These are phyloP conservation scores for Hippoglossus hippoglossus DNA, from an alignment of 2,797 vertebrate species.

Conservation along the genomic window DNA sequence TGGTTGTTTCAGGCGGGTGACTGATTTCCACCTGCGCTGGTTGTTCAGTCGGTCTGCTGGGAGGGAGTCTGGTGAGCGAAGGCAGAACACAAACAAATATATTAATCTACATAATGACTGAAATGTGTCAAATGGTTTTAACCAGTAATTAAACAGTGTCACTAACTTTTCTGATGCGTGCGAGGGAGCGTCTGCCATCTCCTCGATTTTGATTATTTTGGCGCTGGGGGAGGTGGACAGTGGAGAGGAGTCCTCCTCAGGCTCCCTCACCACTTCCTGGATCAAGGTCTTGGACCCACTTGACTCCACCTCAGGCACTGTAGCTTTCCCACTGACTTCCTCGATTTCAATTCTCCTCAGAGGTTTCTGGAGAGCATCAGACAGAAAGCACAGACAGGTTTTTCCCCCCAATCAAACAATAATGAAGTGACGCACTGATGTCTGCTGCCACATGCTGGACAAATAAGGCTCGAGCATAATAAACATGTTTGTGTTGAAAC, in stretches of 20 bases:
- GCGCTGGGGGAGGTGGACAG: constrained; percentile 84
- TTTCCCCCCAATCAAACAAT: too few species aligned
- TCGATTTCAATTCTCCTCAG: constrained; percentile 89
- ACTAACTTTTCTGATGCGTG: constrained; percentile 62
- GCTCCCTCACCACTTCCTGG: constrained; percentile 52
- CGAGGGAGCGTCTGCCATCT: constrained; percentile 71
- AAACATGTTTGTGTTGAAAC: not conserved
- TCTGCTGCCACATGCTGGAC: constrained; percentile 39
- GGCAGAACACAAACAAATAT: not conserved
- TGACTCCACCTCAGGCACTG: constrained; percentile 37
- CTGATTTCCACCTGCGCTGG: not conserved
- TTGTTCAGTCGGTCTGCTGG: constrained; percentile 1
- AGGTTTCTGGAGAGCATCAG: constrained; percentile 84
- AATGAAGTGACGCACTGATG: too few species aligned
- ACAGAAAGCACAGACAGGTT: not conserved
- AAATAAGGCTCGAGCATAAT: not conserved
- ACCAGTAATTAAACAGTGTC: not conserved
- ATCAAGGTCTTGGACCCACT: not conserved
- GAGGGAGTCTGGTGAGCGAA: constrained; percentile 19
- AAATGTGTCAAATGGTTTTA: not conserved
- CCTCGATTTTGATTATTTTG: constrained; percentile 94
- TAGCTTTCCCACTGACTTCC: constrained; percentile 85
- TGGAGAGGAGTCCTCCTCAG: constrained; percentile 65
- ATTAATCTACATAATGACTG: not conserved
- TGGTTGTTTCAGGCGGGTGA: not conserved